These are phyloP conservation scores for Tenthredo notha DNA, from an alignment of 2,888 invertebrate species.

Conservation along the genomic window DNA sequence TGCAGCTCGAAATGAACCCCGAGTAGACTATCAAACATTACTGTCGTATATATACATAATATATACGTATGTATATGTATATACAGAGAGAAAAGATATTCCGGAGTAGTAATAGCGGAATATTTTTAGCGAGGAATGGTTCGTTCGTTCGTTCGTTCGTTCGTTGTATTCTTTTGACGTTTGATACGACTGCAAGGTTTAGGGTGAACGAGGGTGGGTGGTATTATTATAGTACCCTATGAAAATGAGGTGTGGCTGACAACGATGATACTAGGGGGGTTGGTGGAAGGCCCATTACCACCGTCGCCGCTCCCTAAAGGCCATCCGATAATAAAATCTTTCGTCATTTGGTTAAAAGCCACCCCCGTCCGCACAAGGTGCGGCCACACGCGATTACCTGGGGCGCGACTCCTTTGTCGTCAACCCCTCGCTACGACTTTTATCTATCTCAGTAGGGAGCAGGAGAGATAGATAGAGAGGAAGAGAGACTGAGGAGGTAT, in stretches of 20 bases:
- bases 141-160: neutral
- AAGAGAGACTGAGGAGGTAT: neutral
- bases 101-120: constrained; percentile 7
- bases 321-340: constrained; percentile 75
- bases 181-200: constrained; percentile 19
- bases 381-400: constrained; percentile 70
- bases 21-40: constrained; percentile 25
- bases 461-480: neutral
- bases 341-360: constrained; percentile 77
- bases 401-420: constrained; percentile 43
- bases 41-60: neutral
- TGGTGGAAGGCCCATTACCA: constrained; percentile 68
- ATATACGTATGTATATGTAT: neutral
- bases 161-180: constrained; percentile 27
- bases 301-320: constrained; percentile 70
- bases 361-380: constrained; percentile 71
- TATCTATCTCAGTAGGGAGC: constrained; percentile 19
- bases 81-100: neutral
- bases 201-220: neutral
- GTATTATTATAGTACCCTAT: constrained; percentile 37
- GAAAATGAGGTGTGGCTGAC: constrained; percentile 51
- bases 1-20: constrained; percentile 24
- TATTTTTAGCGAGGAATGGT: constrained; percentile 19
- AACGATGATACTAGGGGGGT: constrained; percentile 60
- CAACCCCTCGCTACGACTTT: constrained; percentile 34